phyloP scores from a whole-genome alignment of 92 coral and sea anemone species.

The Montipora capitata region DNA sequence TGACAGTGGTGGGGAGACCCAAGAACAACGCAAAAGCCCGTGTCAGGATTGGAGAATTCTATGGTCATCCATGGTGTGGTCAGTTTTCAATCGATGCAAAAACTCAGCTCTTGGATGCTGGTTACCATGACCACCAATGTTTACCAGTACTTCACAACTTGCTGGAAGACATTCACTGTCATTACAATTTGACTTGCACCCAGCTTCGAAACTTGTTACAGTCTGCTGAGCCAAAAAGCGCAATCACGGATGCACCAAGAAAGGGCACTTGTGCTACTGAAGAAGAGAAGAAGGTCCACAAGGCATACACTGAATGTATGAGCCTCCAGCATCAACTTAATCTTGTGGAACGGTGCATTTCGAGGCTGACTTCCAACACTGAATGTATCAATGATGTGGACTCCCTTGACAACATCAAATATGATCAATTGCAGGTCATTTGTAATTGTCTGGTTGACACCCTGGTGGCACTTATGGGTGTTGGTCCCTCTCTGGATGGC shows the following conservation, averaged over 20 bases:
- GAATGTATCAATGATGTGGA: background rate
- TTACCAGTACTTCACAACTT: slow-evolving; percentile 73
- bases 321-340: slow-evolving; percentile 93
- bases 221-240: slow-evolving; percentile 55
- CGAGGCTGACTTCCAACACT: slow-evolving; percentile 55
- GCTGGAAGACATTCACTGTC: slow-evolving; percentile 94
- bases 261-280: slow-evolving; percentile 34
- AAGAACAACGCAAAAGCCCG: slow-evolving; percentile 87
- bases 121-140: slow-evolving; percentile 66
- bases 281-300: slow-evolving; percentile 80
- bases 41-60: slow-evolving; percentile 95
- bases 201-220: slow-evolving; percentile 80
- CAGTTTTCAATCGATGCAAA: slow-evolving; percentile 49
- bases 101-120: slow-evolving; percentile 27
- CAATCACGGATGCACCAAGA: slow-evolving; percentile 29
- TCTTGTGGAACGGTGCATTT: slow-evolving; percentile 85
- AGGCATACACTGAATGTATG: slow-evolving; percentile 86
- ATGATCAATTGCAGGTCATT: slow-evolving; percentile 89
- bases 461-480: slow-evolving; percentile 84
- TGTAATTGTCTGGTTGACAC: slow-evolving; percentile 94
- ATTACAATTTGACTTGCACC: slow-evolving; percentile 92
- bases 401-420: slow-evolving; percentile 72
- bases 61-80: slow-evolving; percentile 86
- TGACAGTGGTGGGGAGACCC: slow-evolving; percentile 89
- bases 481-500: slow-evolving; percentile 74